phyloP scores from a whole-genome alignment of 2,888 invertebrate genomes.

The Pollenia angustigena region DNA sequence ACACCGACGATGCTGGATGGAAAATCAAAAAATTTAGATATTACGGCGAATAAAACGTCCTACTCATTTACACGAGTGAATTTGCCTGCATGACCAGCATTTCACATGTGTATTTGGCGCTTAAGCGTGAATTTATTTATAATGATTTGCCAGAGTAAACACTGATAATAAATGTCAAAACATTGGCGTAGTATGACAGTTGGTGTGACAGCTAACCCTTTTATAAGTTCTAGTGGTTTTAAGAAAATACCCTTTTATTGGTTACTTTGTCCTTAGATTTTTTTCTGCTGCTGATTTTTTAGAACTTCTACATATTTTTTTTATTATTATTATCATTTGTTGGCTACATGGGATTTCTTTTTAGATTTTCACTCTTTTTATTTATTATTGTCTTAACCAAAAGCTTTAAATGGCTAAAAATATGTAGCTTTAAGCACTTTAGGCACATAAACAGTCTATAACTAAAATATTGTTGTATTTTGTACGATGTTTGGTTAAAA shows the following conservation, averaged over 20 bases:
- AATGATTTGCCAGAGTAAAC: no score
- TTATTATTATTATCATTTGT: conserved; percentile 47
- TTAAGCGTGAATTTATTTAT: no score
- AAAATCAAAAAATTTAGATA: no score
- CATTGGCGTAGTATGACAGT: no score
- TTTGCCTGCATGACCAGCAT: no score
- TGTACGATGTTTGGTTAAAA: conserved; percentile 36
- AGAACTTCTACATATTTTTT: conserved; percentile 35
- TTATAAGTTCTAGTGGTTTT: no score
- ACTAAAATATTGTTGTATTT: conserved; percentile 45
- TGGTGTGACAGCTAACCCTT: no score
- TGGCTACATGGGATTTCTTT: conserved; percentile 34
- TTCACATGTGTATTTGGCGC: no score
- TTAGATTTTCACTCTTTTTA: conserved; percentile 11
- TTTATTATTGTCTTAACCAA: conserved; percentile 38
- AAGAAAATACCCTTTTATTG: conserved; percentile 4
- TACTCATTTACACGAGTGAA: no score
- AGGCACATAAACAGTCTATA: conserved; percentile 52
- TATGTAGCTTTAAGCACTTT: conserved; percentile 60
- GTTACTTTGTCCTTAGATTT: neutral
- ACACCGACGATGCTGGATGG: no score
- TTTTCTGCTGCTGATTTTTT: conserved; percentile 1
- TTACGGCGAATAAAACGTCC: no score
- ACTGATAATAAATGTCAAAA: no score
- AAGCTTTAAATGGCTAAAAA: conserved; percentile 64